Base-by-base conservation (phyloP, 1,140 invertebrate genomes). In the Dendroctonus ponderosae region DNA sequence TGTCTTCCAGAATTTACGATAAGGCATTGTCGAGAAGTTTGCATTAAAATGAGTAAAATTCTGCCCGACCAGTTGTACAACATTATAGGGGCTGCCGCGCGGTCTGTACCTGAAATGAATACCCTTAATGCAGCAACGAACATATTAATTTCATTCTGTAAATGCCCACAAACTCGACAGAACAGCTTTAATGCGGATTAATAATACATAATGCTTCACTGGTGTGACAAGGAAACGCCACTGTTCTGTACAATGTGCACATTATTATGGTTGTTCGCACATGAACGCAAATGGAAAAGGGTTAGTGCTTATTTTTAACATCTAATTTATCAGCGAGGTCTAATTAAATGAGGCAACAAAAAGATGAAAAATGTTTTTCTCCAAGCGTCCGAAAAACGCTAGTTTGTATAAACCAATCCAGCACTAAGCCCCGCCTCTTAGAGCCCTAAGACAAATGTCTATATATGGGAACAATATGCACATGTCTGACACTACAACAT, bases 201-300 rank as follows among this genome's bases (percentile, higher is more conserved):
- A 69, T 84, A 7, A 57, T 85, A 78, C 62, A 78, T 85, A 72
- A 80, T 87, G 80, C 73, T 82, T 71, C 81, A 85, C 43, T 87
- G 84, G 79, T 86, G 85, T 72, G 86, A 85, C 64, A 87, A 85
- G 67, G 84, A 87, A 68, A 79, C 80, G 11, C 78, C 81, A 14
- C 74, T 87, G 42, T 87, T 87, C 62, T 82, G 84, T 61, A 82
- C 83, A n/a, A 72, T 87, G 7, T 83, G 84, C 44, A 87, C 86
- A 0, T 80, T 87, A 12, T 73, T 87, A 38, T 88, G 85, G 85
- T 75, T 87, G 11, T 86, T 87, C 74, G 78, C 82, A 5, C 73
- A 76, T 15, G 70, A 70, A 48, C 26, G 68, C 0, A 41, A 70
- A 62, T 75, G 73, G 65, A 75, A 71, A 56, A 62, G 62, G 49